Base-by-base conservation (phyloP, 1,140 invertebrate species). In the Trichogramma pretiosum region DNA sequence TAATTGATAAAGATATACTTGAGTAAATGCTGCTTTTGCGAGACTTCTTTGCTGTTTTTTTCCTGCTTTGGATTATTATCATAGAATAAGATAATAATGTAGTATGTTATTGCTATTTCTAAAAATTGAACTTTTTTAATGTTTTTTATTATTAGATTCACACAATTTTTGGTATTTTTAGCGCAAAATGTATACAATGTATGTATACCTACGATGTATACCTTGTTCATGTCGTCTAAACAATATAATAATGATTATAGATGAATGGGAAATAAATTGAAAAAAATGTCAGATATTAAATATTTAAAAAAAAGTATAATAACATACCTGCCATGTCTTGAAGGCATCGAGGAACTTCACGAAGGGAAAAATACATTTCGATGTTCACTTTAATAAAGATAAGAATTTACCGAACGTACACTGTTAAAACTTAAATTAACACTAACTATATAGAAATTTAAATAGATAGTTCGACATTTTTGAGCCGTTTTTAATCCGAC, bases 381-480 rank as follows among this genome's bases (percentile, higher is more conserved):
- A 47, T 47, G 45, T 47, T 47, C 45, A 33, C 45, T 47, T 40
- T 39, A 33, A 47, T n/a, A 46, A 40, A 28, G 11, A 21, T 40
- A 47, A 33, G 30, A 47, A 40, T 47, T 40, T 34, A 39, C 36
- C 14, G 34, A 21, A 47, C 35, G 30, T 41, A 48, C 38, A 42
- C 39, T 48, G 46, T 48, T 48, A 42, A 48, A 48, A 10, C 39
- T 41, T 48, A 36, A 48, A 41, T 26, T 41, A 46, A 48, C 32
- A 48, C 26, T n/a, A n/a, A n/a, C n/a, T 32, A 22, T 48, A 42
- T 48, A 42, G 39, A 48, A 48, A 13, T 48, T 42, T 48, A 48
- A 41, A 48, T 48, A 48, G 30, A 28, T 42, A 48, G 38, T 35
- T 48, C 28, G 8, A 47, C 46, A 47, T 47, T 48, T 48, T 48